Evolutionary conservation across 2,113 vertebrate genomes (phyloP).

Genomic region (Parotia lawesii): DNA sequence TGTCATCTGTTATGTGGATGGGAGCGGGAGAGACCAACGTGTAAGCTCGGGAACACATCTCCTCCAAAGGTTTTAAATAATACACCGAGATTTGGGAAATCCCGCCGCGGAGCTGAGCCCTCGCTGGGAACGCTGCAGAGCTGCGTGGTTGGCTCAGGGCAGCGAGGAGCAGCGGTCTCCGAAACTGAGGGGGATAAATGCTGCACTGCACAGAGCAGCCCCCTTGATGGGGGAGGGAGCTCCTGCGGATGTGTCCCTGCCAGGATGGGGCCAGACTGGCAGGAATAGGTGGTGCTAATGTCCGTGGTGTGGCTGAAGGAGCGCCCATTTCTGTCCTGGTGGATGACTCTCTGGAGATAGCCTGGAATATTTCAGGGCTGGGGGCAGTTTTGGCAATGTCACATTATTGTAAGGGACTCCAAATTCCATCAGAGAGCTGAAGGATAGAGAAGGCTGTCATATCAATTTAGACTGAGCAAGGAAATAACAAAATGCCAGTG

Average conservation of each 20-base stretch:
- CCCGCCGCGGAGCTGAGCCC: background rate
- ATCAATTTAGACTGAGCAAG: background rate
- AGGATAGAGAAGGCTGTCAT: background rate
- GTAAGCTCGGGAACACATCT: background rate
- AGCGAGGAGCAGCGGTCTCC: background rate
- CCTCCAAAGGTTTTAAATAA: background rate
- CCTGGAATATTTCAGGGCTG: background rate
- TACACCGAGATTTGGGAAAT: background rate
- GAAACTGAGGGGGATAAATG: background rate
- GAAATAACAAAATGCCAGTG: background rate
- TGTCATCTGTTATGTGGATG: conserved; percentile 53
- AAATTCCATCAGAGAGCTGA: background rate
- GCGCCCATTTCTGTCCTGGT: accelerated
- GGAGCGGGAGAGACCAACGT: background rate
- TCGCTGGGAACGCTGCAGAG: background rate
- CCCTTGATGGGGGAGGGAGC: accelerated
- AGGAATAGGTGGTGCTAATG: background rate
- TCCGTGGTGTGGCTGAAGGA: background rate
- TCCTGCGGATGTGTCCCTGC: background rate
- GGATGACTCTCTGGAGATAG: background rate
- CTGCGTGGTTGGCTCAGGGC: background rate
- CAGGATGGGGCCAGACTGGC: accelerated
- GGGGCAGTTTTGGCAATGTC: background rate
- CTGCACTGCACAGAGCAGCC: accelerated
- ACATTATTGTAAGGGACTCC: accelerated